phyloP scores from a whole-genome alignment of 2,888 invertebrate genomes.

The Sphaerophoria rueppellii region DNA sequence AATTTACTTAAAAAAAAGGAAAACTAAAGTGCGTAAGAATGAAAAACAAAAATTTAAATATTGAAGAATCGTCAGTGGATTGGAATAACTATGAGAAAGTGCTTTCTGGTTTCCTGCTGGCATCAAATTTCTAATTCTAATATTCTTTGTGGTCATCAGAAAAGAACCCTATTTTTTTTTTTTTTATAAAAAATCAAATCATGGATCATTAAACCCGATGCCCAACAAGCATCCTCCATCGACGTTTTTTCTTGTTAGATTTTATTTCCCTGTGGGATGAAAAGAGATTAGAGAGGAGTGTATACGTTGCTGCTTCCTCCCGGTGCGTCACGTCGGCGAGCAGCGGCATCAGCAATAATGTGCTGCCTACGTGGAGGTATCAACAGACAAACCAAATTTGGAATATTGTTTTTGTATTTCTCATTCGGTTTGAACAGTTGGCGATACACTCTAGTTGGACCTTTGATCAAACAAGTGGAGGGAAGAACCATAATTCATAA shows the following conservation, averaged over 20 bases:
- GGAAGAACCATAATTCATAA: neutral
- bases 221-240: slow-evolving; percentile 13
- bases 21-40: slow-evolving; percentile 68
- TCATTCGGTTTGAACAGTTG: neutral
- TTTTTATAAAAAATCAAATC: slow-evolving; percentile 2
- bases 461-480: neutral
- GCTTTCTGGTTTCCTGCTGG: slow-evolving; percentile 35
- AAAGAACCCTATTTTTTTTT: neutral
- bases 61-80: slow-evolving; percentile 1
- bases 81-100: slow-evolving; percentile 50
- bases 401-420: slow-evolving; percentile 23
- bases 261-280: slow-evolving; percentile 22
- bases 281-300: slow-evolving; percentile 27
- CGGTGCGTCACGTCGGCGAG: slow-evolving; percentile 48
- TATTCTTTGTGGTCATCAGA: slow-evolving; percentile 19
- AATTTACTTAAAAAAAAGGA: slow-evolving; percentile 19
- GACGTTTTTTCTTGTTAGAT: slow-evolving; percentile 4
- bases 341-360: slow-evolving; percentile 4
- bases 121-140: slow-evolving; percentile 12
- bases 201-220: slow-evolving; percentile 14
- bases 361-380: slow-evolving; percentile 64
- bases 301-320: slow-evolving; percentile 48
- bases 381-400: slow-evolving; percentile 21
- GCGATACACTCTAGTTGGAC: slow-evolving; percentile 46
- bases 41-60: slow-evolving; percentile 17